Base-by-base conservation (phyloP, 2,888 invertebrate species). In the Temnothorax ravouxi region DNA sequence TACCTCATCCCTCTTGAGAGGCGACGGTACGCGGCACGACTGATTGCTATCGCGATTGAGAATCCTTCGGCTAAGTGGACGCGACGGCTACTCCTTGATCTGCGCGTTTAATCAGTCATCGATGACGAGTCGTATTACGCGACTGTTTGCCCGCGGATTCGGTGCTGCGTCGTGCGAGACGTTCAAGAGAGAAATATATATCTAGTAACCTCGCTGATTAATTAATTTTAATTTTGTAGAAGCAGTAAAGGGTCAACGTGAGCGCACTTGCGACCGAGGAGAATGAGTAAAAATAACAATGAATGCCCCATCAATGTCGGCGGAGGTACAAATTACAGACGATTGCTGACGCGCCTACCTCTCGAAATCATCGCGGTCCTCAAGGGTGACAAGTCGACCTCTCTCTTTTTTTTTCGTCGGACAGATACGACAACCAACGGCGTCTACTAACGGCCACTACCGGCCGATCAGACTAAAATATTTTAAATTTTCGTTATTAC, bases 291-390 rank as follows among this genome's bases (percentile, higher is more conserved):
- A 87, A 86, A 89, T 91, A 91, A 93, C 93, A 93, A 93, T 93
- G 92, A 92, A 88, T 88, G 87, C 89, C 91, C 90, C 91, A 91
- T 92, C 91, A 89, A 92, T 91, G 91, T 91, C 93, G 92, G 92
- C 89, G 82, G 84, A 91, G 91, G 91, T 91, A 91, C 94, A 94
- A 94, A 94, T 94, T 94, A 94, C 92, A 94, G 94, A 88, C 91
- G 92, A 93, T 93, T 91, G 89, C 88, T 87, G 84, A 64, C 71
- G 83, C 85, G 86, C 41, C 83, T 71, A 86, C 90, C 91, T 88
- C 89, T 88, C 83, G 84, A 89, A 87, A 85, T 88, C 82, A 83
- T 87, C 90, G 84, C 59, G 82, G 91, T 92, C 91, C 88, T 84
- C 82, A 74, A 91, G 83, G 93, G 93, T 93, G 94, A 94, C 94